phyloP scores from a whole-genome alignment of 2,888 invertebrate species.

The Andrena haemorrhoa region DNA sequence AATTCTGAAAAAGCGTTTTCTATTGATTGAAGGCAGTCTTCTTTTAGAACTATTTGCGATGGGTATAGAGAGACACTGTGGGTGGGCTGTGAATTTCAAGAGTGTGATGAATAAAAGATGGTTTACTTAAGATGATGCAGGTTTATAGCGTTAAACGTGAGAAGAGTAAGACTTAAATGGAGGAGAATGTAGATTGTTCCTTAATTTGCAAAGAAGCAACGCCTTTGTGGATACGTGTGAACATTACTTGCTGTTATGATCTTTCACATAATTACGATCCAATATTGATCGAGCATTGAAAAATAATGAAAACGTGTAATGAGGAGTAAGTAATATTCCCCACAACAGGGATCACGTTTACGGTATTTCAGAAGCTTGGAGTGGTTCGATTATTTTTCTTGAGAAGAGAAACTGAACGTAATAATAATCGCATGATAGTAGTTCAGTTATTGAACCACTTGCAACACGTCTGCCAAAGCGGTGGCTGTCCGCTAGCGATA shows the following conservation, averaged over 20 bases:
- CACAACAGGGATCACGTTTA: neutral
- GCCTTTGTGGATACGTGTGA: neutral
- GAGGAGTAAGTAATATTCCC: neutral
- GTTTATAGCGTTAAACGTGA: neutral
- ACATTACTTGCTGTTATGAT: too few species aligned
- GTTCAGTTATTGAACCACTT: constrained; percentile 26
- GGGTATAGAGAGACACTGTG: neutral
- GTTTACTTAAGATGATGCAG: neutral
- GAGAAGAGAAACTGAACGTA: neutral
- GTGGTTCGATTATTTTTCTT: neutral
- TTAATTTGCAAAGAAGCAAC: neutral
- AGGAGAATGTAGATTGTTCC: neutral
- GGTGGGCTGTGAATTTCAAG: neutral
- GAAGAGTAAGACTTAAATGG: neutral
- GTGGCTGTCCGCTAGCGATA: neutral
- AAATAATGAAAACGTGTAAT: neutral
- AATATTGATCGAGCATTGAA: neutral
- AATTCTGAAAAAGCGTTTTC: too few species aligned
- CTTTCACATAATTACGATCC: neutral
- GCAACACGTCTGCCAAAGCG: constrained; percentile 13
- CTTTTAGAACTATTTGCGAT: neutral
- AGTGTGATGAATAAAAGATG: neutral
- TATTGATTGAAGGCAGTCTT: too few species aligned
- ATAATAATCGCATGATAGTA: constrained; percentile 11
- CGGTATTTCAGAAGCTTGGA: neutral